These are phyloP conservation scores for Bugula neritina DNA, from an alignment of 2,888 invertebrate species.

Conservation along the genomic window DNA sequence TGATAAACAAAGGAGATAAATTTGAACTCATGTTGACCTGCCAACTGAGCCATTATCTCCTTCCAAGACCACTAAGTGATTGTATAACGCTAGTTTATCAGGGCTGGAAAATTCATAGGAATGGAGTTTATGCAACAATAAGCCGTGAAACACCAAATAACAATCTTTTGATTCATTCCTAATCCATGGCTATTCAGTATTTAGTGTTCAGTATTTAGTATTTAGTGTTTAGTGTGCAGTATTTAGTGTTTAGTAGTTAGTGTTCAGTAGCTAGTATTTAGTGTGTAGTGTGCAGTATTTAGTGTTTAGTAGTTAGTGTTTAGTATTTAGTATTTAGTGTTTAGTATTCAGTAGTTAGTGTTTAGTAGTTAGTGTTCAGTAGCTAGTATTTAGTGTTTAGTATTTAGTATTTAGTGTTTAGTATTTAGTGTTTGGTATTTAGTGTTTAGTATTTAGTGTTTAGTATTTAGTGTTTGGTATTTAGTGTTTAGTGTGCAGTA, in stretches of 20 bases:
- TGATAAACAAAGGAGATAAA: too few species aligned
- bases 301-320: background rate
- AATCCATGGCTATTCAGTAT: background rate
- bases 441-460: background rate
- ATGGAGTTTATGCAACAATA: too few species aligned
- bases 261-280: background rate
- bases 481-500: background rate
- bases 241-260: background rate
- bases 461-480: background rate
- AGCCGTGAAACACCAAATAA: background rate
- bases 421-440: background rate
- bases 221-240: background rate
- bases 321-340: background rate
- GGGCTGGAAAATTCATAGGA: too few species aligned
- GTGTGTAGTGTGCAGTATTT: background rate
- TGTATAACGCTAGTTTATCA: too few species aligned
- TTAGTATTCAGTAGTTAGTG: background rate
- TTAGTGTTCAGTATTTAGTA: background rate
- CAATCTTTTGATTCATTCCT: background rate
- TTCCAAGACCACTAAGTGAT: too few species aligned
- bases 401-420: background rate
- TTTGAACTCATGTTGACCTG: too few species aligned
- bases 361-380: background rate
- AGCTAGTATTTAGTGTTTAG: background rate
- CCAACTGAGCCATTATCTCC: too few species aligned